phyloP scores from a whole-genome alignment of 2,113 vertebrate genomes.

The Argyrosomus japonicus region DNA sequence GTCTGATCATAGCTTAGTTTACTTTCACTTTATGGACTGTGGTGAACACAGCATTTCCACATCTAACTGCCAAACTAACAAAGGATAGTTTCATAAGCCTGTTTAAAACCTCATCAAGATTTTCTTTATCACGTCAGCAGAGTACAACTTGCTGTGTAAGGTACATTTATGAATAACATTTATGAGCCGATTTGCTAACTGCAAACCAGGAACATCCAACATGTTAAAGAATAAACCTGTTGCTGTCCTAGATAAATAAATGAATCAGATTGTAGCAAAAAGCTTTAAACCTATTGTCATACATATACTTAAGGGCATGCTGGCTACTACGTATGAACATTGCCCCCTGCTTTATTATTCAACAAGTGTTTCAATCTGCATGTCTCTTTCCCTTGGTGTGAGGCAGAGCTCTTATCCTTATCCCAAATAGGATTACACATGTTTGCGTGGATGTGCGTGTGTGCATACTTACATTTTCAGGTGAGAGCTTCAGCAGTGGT shows the following conservation, averaged over 20 bases:
- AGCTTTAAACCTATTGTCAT: background rate
- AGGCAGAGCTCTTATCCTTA: conserved; percentile 54
- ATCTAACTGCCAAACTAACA: background rate
- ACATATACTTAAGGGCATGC: background rate
- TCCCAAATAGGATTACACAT: conserved; percentile 75
- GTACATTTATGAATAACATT: background rate
- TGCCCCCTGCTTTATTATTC: conserved; percentile 58
- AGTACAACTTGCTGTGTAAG: background rate
- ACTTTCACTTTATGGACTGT: conserved; percentile 6
- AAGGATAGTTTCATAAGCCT: background rate
- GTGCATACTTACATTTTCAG: conserved; percentile 72
- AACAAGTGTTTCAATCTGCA: conserved; percentile 72
- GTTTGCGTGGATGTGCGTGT: conserved; percentile 22
- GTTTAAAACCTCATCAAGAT: background rate
- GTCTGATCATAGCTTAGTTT: conserved; percentile 36
- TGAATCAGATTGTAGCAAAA: background rate
- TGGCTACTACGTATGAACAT: conserved; percentile 39
- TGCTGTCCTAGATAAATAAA: background rate
- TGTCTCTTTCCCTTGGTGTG: conserved; percentile 28
- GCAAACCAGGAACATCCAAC: background rate
- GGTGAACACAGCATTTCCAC: background rate
- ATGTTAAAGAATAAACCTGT: background rate
- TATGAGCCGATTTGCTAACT: background rate
- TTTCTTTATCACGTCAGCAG: background rate
- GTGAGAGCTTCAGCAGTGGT: conserved; percentile 43